Evolutionary conservation across 2,113 vertebrate genomes (phyloP).

Genomic region (Ophiodon elongatus): DNA sequence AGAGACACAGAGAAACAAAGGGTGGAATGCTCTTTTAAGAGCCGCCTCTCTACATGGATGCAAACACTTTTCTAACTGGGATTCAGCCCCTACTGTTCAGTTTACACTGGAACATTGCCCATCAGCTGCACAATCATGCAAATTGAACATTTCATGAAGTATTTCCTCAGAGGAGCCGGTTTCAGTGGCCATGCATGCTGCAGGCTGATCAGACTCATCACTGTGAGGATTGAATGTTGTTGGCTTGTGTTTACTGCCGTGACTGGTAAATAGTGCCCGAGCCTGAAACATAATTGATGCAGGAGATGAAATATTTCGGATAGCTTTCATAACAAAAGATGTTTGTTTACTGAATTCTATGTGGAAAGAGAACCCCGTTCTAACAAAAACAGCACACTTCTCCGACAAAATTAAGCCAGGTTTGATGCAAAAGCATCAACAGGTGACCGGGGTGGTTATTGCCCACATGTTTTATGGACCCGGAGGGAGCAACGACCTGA

Average conservation of each 20-base stretch:
- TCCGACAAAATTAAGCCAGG: neutral
- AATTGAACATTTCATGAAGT: conserved; percentile 15
- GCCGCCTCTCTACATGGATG: conserved; percentile 30
- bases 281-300: conserved; percentile 31
- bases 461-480: neutral
- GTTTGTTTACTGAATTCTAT: conserved; percentile 28
- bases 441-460: neutral
- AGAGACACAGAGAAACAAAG: conserved; percentile 49
- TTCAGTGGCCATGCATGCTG: conserved; percentile 27
- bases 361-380: neutral
- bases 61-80: conserved; percentile 3
- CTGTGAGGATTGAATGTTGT: conserved; percentile 23
- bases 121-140: conserved; percentile 23
- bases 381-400: neutral
- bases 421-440: conserved; percentile 1
- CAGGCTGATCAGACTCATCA: conserved; percentile 45
- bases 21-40: conserved; percentile 32
- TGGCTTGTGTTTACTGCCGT: conserved; percentile 36
- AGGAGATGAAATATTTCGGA: conserved; percentile 31
- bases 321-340: conserved; percentile 18
- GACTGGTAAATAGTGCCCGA: conserved; percentile 23
- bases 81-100: neutral
- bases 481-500: neutral
- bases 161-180: conserved; percentile 22
- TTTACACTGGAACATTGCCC: neutral